Evolutionary conservation across 2,113 vertebrate genomes (phyloP), one percentile per base, ranked within the genome.

Genomic region (Siniperca knerii): DNA sequence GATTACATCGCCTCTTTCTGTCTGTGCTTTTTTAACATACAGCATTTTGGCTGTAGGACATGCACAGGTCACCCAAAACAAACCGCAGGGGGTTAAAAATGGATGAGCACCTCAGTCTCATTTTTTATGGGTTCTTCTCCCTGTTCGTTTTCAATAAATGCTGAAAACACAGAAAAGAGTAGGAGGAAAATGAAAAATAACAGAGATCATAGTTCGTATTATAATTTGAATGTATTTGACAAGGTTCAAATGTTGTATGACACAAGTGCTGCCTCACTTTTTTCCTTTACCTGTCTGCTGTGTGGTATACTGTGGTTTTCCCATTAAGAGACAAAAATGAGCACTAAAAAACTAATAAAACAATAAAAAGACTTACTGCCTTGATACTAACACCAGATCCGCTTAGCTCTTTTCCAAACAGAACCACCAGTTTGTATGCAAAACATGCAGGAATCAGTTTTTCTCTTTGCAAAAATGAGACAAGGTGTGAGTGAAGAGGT

Each of bases 401-500:
- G 33, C 3, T 62, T 71, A 15, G 18, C 18, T 37, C 40, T 61
- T 71, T 42, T 58, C 21, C n/a, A 35, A 61, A 65, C 35, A 37
- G 15, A 71, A 37, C 29, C 9, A 46, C 40, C 1, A 1, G 57
- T 83, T 71, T 61, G 29, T 44, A n/a, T 37, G 77, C 15, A 23
- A 67, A 83, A 81, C 58, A 70, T 60, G 74, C 13, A 35, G 67
- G 83, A 89, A 88, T 88, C 89, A 80, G 23, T 76, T 90, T 87
- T 88, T 79, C 18, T 86, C 58, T 86, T 80, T 81, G 87, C 89
- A 92, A 58, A 89, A 83, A 64, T 58, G 74, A 82, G 69, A 52
- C 61, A 91, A 94, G 89, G 90, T 92, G 87, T 90, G 89, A 90
- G 66, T 57, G 44, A 78, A 88, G 91, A 91, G 87, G 92, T 92